Evolutionary conservation across 2,888 invertebrate species (phyloP).

Genomic region (Thyatira batis): DNA sequence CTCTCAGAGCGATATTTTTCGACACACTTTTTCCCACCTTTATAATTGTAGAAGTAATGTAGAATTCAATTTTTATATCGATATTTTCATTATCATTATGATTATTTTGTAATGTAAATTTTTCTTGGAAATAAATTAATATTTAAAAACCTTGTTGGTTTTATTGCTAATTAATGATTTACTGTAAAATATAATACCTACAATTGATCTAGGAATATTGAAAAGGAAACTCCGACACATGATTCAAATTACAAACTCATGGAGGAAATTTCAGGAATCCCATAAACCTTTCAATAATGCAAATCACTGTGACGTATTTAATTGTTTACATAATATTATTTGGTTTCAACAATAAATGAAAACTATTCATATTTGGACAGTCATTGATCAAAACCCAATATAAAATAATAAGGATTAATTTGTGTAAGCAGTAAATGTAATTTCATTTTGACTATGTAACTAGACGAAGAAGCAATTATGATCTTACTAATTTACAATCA

Average conservation of each 20-base stretch:
- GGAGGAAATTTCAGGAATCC: not conserved
- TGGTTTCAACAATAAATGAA: no score
- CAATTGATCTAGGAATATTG: no score
- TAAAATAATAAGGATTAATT: no score
- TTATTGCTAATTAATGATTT: not conserved
- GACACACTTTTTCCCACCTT: slow-evolving; percentile 39
- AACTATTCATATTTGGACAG: no score
- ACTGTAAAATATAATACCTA: no score
- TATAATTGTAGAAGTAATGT: slow-evolving; percentile 31
- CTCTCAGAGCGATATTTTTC: slow-evolving; percentile 3
- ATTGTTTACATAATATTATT: not conserved
- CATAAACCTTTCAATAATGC: not conserved
- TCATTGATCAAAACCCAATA: no score
- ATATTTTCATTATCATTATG: not conserved
- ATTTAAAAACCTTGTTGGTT: not conserved
- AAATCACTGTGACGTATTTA: not conserved
- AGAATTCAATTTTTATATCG: slow-evolving; percentile 30
- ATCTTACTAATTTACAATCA: not conserved
- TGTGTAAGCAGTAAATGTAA: no score
- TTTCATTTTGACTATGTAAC: not conserved
- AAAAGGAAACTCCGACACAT: not conserved
- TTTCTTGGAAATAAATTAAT: slow-evolving; percentile 33
- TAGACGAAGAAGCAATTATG: no score
- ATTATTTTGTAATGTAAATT: slow-evolving; percentile 29
- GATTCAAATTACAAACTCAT: not conserved